Evolutionary conservation across 2,888 invertebrate genomes (phyloP), one percentile per base, ranked within the genome.

Genomic region (Erebia epiphron): DNA sequence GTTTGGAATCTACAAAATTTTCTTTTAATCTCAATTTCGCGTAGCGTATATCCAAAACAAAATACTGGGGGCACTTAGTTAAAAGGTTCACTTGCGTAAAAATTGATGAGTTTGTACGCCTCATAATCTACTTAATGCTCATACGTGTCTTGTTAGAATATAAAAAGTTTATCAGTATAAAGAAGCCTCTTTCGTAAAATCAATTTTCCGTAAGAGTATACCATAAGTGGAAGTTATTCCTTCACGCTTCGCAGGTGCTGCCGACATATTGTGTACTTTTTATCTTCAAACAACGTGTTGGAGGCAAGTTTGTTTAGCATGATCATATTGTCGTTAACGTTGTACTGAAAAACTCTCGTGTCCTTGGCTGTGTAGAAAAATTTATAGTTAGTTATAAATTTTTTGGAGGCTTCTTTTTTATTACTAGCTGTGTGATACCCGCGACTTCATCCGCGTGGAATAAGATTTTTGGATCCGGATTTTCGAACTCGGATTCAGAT

Each of bases 221-320:
- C 13, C 56, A n/a, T 73, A 72, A 73, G 67, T 70, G 68, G 70
- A 74, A 74, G 75, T 70, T 76, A 73, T 73, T 73, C 69, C 70
- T 65, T 67, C 52, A 58, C 61, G 67, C 71, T 72, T 49, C 62
- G 46, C 62, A 49, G 62, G 49, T 62, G 49, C 49, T 49, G 62
- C 21, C 49, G 49, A 9, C 62, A 62, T 49, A 62, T 49, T 62
- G 62, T 62, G 46, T 62, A 61, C 61, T 61, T 61, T 60, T 61
- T 54, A 62, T 49, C 49, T 62, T 62, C 62, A 62, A 62, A 62
- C 62, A 62, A 49, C 21, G 62, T 21, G 49, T 46, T 49, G 21
- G 49, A 62, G 49, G 49, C 18, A 49, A 49, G 62, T 62, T 62
- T 62, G 18, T 61, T 62, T 49, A 62, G 62, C 62, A 49, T 62